Evolutionary conservation across 2,113 vertebrate species (phyloP).

Genomic region (Apeltes quadracus): DNA sequence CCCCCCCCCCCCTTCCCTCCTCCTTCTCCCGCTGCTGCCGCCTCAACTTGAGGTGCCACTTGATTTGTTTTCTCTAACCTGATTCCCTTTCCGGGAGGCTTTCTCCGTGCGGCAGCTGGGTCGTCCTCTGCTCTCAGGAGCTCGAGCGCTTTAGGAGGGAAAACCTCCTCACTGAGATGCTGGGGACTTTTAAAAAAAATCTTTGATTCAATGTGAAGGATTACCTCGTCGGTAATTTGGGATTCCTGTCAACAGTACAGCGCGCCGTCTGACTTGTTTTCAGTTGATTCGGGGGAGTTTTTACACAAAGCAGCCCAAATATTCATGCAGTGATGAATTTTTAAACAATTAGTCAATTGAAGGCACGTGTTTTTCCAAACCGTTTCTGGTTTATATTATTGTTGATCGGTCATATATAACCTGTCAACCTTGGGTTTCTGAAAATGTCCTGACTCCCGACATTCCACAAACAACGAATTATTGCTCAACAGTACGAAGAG

Average conservation of each 20-base stretch:
- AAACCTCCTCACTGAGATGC: background rate
- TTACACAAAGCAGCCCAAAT: background rate
- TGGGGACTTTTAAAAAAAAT: background rate
- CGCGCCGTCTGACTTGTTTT: background rate
- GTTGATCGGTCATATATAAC: background rate
- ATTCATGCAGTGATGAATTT: background rate
- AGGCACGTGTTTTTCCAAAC: background rate
- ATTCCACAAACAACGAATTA: background rate
- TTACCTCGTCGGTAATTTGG: background rate
- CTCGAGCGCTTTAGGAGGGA: background rate
- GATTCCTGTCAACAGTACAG: background rate
- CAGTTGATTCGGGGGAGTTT: background rate
- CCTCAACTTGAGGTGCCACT: constrained; percentile 25
- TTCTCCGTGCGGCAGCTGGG: background rate
- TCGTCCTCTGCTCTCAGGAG: background rate
- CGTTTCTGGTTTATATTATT: background rate
- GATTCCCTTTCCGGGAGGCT: constrained; percentile 49
- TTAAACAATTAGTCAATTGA: background rate
- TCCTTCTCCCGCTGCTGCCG: background rate
- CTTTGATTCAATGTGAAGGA: background rate
- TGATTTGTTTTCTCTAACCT: constrained; percentile 56
- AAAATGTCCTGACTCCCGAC: background rate
- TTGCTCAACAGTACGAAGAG: background rate
- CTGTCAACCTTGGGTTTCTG: background rate
- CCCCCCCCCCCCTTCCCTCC: background rate